Evolutionary conservation across 2,888 invertebrate genomes (phyloP).

Genomic region (Lissonota sp.): DNA sequence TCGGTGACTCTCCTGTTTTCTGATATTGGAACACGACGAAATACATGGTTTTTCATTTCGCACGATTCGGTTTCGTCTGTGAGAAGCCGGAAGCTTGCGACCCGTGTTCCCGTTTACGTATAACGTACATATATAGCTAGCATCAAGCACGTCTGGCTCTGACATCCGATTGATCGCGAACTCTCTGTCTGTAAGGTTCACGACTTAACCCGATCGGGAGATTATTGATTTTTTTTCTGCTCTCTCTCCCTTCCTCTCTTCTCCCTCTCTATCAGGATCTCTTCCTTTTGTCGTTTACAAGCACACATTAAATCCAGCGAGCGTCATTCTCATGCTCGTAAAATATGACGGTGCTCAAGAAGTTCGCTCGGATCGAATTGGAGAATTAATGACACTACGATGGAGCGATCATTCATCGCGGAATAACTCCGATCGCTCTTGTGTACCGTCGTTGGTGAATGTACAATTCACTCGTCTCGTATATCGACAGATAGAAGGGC

Average conservation of each 20-base stretch:
- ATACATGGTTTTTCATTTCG: constrained; percentile 62
- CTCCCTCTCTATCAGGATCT: neutral
- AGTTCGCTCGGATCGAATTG: constrained; percentile 37
- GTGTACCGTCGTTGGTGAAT: too few species aligned
- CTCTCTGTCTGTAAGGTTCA: constrained; percentile 47
- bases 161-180: constrained; percentile 64
- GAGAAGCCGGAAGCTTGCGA: constrained; percentile 25
- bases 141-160: constrained; percentile 62
- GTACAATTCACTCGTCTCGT: too few species aligned
- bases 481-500: too few species aligned
- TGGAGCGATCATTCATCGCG: constrained; percentile 21
- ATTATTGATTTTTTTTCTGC: constrained; percentile 58
- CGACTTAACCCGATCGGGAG: constrained; percentile 61
- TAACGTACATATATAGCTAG: constrained; percentile 35
- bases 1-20: constrained; percentile 54
- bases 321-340: constrained; percentile 17
- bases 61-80: constrained; percentile 51
- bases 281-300: constrained; percentile 10
- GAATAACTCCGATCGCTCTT: constrained; percentile 19
- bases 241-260: constrained; percentile 4
- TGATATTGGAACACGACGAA: constrained; percentile 58
- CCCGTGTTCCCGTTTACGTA: constrained; percentile 21
- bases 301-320: constrained; percentile 10
- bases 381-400: constrained; percentile 36
- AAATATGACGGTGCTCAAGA: constrained; percentile 54